Conservation (phyloP, 2,888 invertebrate species). For the Tolmerus cingulatus region DNA sequence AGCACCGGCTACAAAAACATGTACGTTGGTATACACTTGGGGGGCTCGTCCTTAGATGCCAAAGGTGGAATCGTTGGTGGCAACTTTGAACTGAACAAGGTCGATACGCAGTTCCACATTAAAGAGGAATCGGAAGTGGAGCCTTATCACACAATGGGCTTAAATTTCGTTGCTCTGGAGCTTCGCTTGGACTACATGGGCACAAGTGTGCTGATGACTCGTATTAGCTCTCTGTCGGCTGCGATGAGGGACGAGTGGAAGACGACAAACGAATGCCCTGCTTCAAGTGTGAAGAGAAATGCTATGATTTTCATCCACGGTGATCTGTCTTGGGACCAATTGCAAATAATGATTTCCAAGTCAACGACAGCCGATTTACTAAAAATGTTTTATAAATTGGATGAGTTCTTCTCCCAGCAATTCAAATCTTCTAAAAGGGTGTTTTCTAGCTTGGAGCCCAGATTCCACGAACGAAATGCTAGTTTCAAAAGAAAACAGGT, state of each 20-base stretch:
- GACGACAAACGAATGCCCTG: constrained; percentile 57
- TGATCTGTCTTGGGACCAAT: constrained; percentile 92
- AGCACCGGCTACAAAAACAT: constrained; percentile 94
- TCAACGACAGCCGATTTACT: constrained; percentile 96
- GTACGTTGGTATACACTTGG: constrained; percentile 86
- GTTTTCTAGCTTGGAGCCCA: constrained; percentile 76
- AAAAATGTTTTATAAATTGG: constrained; percentile 95
- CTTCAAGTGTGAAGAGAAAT: constrained; percentile 65
- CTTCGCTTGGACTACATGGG: constrained; percentile 98
- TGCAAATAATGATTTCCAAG: constrained; percentile 96
- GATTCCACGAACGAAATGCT: constrained; percentile 59
- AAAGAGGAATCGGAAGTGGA: constrained; percentile 89
- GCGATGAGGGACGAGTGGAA: constrained; percentile 90
- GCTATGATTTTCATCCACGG: constrained; percentile 93
- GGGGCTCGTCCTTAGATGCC: constrained; percentile 91
- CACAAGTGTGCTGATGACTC: constrained; percentile 90
- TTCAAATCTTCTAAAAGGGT: constrained; percentile 95
- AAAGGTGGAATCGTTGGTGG: constrained; percentile 98
- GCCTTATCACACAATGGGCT: constrained; percentile 86
- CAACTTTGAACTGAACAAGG: constrained; percentile 87
- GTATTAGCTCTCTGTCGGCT: constrained; percentile 83
- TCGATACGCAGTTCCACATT: constrained; percentile 88
- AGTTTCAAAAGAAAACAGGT: constrained; percentile 61
- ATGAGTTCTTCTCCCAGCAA: constrained; percentile 98
- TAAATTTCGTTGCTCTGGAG: constrained; percentile 85